These are phyloP conservation scores for Periophthalmodon schlosseri DNA, from an alignment of 2,113 vertebrate species.

Conservation along the genomic window DNA sequence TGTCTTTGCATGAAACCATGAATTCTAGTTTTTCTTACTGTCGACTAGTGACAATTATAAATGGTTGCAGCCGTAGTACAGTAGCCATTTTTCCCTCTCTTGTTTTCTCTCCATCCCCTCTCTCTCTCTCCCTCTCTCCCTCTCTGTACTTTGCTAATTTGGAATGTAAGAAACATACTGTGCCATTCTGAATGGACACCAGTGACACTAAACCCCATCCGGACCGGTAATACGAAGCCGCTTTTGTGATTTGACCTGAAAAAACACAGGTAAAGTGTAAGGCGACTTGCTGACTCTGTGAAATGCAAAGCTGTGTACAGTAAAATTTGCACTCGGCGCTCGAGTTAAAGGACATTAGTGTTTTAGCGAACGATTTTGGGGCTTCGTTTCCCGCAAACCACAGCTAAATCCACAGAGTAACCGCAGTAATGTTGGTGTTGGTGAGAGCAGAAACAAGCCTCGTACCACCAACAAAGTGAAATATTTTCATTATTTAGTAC, in stretches of 20 bases:
- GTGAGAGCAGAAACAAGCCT: slow-evolving; percentile 1
- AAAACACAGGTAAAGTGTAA: slow-evolving; percentile 13
- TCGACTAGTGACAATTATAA: too few species aligned
- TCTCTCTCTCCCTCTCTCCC: neutral
- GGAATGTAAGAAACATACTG: slow-evolving; percentile 9
- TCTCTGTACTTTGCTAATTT: slow-evolving; percentile 8
- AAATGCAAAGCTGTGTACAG: slow-evolving; percentile 6
- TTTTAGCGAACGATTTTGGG: neutral
- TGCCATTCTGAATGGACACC: slow-evolving; percentile 5
- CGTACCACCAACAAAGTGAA: neutral
- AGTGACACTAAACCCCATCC: slow-evolving; percentile 7
- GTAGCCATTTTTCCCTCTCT: neutral
- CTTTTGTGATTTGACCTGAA: slow-evolving; percentile 18
- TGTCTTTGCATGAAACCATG: too few species aligned
- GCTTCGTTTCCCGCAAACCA: slow-evolving; percentile 1
- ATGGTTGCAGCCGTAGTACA: too few species aligned
- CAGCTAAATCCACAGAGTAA: neutral
- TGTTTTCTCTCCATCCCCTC: neutral
- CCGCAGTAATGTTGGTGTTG: slow-evolving; percentile 1
- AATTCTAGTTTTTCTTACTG: too few species aligned
- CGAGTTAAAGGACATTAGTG: slow-evolving; percentile 12
- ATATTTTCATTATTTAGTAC: neutral
- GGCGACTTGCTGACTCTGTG: slow-evolving; percentile 12
- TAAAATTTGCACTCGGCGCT: slow-evolving; percentile 7
- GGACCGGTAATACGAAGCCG: slow-evolving; percentile 3